phyloP scores from a whole-genome alignment of 2,113 vertebrate species.

The Lota lota region DNA sequence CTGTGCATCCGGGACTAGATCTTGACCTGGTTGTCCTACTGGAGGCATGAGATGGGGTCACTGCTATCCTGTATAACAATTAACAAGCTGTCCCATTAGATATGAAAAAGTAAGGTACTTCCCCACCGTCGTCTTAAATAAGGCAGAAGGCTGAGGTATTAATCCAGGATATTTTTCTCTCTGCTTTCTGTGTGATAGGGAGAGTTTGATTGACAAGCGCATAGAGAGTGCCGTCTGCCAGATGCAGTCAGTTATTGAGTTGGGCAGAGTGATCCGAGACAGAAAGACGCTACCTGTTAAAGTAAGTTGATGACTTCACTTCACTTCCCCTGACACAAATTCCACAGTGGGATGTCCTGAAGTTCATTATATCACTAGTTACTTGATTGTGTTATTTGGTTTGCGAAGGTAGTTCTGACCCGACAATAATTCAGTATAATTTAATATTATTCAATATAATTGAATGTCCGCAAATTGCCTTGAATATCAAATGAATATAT shows the following conservation, averaged over 20 bases:
- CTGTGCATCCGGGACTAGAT: too few relatives aligned
- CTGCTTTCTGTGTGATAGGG: conserved; percentile 65
- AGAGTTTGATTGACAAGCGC: conserved; percentile 88
- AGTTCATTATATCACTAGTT: too few relatives aligned
- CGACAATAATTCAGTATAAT: too few relatives aligned
- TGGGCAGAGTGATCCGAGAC: conserved; percentile 95
- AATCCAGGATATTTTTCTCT: not conserved
- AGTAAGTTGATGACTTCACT: conserved; percentile 66
- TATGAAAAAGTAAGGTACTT: not conserved
- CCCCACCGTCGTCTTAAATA: not conserved
- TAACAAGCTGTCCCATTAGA: not conserved
- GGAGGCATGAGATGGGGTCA: not conserved
- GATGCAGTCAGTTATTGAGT: conserved; percentile 98
- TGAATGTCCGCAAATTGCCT: too few relatives aligned
- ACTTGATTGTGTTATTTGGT: too few relatives aligned
- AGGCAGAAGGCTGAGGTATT: not conserved
- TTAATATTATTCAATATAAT: too few relatives aligned
- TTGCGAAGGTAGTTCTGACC: too few relatives aligned
- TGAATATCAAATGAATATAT: too few relatives aligned
- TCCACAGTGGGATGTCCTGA: not conserved
- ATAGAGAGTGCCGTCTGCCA: conserved; percentile 88
- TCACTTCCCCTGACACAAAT: not conserved
- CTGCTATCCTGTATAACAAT: not conserved
- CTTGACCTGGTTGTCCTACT: too few relatives aligned
- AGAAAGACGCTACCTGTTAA: conserved; percentile 94